Evolutionary conservation across 2,113 vertebrate genomes (phyloP).

Genomic region (Microtus montanus): DNA sequence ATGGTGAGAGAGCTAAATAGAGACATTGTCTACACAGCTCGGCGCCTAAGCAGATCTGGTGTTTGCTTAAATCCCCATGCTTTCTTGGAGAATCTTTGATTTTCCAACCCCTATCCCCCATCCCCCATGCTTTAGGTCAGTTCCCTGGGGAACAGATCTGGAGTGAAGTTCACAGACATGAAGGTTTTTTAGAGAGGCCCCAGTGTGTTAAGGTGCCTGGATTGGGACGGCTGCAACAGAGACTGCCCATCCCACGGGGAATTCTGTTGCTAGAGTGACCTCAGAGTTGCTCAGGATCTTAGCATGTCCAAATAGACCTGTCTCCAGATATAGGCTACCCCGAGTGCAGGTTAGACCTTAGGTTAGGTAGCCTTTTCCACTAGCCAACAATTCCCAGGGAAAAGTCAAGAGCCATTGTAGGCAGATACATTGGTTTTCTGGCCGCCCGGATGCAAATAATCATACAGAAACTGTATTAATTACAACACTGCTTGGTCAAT

Average conservation of each 20-base stretch:
- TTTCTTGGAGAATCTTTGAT: background rate
- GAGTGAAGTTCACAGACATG: background rate
- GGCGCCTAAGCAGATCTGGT: background rate
- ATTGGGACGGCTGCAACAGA: too few relatives aligned
- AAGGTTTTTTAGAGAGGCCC: background rate
- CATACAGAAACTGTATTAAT: too few relatives aligned
- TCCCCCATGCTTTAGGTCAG: background rate
- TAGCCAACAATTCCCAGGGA: background rate
- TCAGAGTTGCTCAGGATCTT: background rate
- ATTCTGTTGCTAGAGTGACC: background rate
- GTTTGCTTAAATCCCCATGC: background rate
- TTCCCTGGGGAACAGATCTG: constrained; percentile 47
- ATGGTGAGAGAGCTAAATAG: background rate
- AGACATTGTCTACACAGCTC: background rate
- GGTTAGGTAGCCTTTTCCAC: background rate
- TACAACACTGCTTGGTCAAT: too few relatives aligned
- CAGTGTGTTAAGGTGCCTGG: background rate
- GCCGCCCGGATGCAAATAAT: too few relatives aligned
- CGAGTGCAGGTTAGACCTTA: background rate
- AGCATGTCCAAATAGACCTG: background rate
- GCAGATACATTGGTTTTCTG: too few relatives aligned
- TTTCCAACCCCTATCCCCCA: background rate
- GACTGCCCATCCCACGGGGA: background rate
- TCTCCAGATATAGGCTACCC: background rate
- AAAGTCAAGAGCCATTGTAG: too few relatives aligned